These are phyloP conservation scores for Sylvicapra grimmia DNA, from an alignment of 2,113 vertebrate genomes.

Conservation along the genomic window DNA sequence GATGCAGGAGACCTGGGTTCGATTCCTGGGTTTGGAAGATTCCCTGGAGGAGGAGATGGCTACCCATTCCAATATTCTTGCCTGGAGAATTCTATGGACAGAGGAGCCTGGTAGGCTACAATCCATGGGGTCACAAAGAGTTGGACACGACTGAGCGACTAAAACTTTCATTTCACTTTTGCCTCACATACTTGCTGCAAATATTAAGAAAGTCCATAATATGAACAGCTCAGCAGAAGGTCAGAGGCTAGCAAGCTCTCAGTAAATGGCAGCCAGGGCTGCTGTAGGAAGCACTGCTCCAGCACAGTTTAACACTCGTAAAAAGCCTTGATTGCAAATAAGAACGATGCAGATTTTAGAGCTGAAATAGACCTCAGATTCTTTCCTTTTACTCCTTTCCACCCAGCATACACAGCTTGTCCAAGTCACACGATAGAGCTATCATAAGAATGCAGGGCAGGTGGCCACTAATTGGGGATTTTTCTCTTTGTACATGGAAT, in stretches of 20 bases:
- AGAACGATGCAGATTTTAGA: constrained; percentile 1
- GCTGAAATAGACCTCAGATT: background rate
- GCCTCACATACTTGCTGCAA: background rate
- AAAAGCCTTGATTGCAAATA: background rate
- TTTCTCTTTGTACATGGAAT: background rate
- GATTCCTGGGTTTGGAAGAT: background rate
- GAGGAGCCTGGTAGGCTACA: background rate
- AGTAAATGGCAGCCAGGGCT: background rate
- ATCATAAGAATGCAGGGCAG: background rate
- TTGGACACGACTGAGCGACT: fast-evolving
- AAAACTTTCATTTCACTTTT: background rate
- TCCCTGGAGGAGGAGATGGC: background rate
- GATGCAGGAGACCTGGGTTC: background rate
- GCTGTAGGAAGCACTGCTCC: background rate
- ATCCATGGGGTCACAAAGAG: background rate
- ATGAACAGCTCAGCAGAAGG: background rate
- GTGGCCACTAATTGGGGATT: background rate
- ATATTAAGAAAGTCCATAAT: background rate
- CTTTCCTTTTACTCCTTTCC: background rate
- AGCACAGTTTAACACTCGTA: background rate
- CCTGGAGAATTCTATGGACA: background rate
- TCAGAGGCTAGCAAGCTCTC: background rate
- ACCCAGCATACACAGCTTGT: background rate
- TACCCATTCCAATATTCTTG: background rate
- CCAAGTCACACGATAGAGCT: background rate